Conservation (phyloP, 2,113 vertebrate species). For the Strix aluco region DNA sequence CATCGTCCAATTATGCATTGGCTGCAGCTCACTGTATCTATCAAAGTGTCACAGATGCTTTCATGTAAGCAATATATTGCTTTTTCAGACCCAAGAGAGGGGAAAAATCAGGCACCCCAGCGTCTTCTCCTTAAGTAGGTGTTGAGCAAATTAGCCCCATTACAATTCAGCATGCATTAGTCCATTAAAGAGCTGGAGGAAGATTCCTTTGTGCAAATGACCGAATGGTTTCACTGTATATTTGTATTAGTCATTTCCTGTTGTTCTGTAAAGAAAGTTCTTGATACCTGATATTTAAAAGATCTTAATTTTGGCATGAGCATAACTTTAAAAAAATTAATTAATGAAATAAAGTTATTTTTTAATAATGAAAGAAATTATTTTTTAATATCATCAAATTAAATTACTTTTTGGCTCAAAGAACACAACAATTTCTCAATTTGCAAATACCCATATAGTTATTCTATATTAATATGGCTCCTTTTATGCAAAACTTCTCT, state of each 20-base stretch:
- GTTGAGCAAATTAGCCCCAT: conserved; percentile 54
- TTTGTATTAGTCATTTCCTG: conserved; percentile 71
- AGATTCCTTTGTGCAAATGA: conserved; percentile 38
- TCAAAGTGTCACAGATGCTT: conserved; percentile 55
- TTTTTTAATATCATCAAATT: not conserved
- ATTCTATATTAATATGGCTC: not conserved
- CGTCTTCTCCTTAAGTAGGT: conserved; percentile 49
- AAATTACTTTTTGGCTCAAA: not conserved
- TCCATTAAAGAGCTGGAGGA: conserved; percentile 57
- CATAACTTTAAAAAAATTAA: not conserved
- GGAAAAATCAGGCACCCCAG: conserved; percentile 15
- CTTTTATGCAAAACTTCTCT: not conserved
- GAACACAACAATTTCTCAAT: not conserved
- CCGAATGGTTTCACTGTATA: conserved; percentile 26
- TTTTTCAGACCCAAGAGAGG: conserved; percentile 45
- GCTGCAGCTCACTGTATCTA: conserved; percentile 42
- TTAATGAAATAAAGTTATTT: not conserved
- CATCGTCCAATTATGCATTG: conserved; percentile 32
- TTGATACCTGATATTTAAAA: conserved; percentile 43
- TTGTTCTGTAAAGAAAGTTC: conserved; percentile 53
- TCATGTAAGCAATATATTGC: conserved; percentile 48
- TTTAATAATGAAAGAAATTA: not conserved
- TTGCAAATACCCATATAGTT: not conserved
- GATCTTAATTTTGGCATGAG: conserved; percentile 43
- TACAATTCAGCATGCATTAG: conserved; percentile 48